Percentiles rank a stretch among this genome's conserved stretches.
phyloP scores from a whole-genome alignment of 1,140 invertebrate genomes.

The Holcopasites calliopsidis region DNA sequence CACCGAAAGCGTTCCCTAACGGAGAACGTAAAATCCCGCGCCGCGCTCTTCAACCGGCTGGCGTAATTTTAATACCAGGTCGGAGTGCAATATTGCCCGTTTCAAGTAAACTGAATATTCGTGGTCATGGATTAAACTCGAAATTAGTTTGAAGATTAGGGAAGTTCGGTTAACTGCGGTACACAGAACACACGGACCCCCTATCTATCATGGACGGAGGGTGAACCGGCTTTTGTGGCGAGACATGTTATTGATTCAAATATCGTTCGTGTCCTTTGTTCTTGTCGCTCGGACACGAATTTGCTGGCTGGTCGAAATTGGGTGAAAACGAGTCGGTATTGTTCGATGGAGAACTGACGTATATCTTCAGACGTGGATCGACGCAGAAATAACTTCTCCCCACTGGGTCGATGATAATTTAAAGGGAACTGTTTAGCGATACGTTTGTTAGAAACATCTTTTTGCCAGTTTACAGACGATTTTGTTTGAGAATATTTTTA shows the following conservation, averaged over 20 bases:
- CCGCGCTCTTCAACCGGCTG: neutral
- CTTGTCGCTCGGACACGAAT: neutral
- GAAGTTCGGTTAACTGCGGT: conserved; percentile 61
- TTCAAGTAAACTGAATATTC: conserved; percentile 53
- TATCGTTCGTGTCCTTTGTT: conserved; percentile 28
- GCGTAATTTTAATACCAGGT: conserved; percentile 20
- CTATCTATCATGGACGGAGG: conserved; percentile 44
- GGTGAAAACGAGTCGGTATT: neutral
- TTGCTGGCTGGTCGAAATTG: neutral
- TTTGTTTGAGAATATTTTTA: too few relatives aligned
- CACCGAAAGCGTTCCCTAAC: too few relatives aligned
- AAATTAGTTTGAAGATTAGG: conserved; percentile 67
- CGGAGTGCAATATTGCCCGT: conserved; percentile 7
- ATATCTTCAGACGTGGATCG: too few relatives aligned
- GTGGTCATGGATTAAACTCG: conserved; percentile 60
- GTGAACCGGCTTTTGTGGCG: conserved; percentile 39
- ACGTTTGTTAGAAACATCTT: too few relatives aligned
- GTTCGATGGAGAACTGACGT: too few relatives aligned
- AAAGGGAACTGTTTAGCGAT: too few relatives aligned
- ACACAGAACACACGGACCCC: neutral
- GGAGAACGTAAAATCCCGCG: neutral
- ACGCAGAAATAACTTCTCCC: too few relatives aligned
- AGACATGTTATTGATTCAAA: conserved; percentile 36
- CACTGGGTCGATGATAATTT: too few relatives aligned
- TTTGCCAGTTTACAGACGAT: too few relatives aligned